A percentile compares a stretch with the other conserved stretches of the same genome.
Conservation (phyloP, 2,888 invertebrate species). For the Drosophila siamana region DNA sequence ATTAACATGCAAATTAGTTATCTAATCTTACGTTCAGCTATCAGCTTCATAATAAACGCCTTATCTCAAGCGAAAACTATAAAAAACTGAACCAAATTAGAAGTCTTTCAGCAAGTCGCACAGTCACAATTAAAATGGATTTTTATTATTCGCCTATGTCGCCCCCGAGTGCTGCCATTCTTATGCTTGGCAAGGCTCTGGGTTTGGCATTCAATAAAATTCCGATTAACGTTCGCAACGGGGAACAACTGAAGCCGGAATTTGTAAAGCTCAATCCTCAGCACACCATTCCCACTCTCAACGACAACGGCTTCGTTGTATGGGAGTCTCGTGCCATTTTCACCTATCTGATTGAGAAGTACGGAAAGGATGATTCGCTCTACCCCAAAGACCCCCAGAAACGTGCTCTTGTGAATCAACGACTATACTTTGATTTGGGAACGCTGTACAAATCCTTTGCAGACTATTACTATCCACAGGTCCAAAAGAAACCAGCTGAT, state of each 20-base stretch:
- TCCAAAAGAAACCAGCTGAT: slow-evolving; percentile 88
- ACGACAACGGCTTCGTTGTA: slow-evolving; percentile 91
- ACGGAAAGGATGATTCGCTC: slow-evolving; percentile 90
- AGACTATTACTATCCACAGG: slow-evolving; percentile 89
- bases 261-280: slow-evolving; percentile 91
- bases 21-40: slow-evolving; percentile 2
- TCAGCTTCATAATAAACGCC: slow-evolving; percentile 6
- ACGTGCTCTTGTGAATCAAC: slow-evolving; percentile 91
- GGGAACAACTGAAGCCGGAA: slow-evolving; percentile 89
- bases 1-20: slow-evolving; percentile 4
- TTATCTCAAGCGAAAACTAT: slow-evolving; percentile 26
- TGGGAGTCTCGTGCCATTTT: slow-evolving; percentile 94
- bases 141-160: slow-evolving; percentile 88
- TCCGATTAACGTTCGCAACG: slow-evolving; percentile 86
- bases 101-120: background rate
- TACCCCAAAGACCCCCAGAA: slow-evolving; percentile 91
- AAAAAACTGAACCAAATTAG: slow-evolving; percentile 5
- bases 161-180: slow-evolving; percentile 88
- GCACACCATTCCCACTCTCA: slow-evolving; percentile 92
- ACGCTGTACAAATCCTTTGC: slow-evolving; percentile 89
- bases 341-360: slow-evolving; percentile 91
- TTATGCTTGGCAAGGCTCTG: slow-evolving; percentile 88
- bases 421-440: slow-evolving; percentile 92
- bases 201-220: slow-evolving; percentile 88
- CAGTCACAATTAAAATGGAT: slow-evolving; percentile 85